These are phyloP conservation scores for Iguana delicatissima DNA, from an alignment of 2,797 vertebrate species.

Conservation along the genomic window DNA sequence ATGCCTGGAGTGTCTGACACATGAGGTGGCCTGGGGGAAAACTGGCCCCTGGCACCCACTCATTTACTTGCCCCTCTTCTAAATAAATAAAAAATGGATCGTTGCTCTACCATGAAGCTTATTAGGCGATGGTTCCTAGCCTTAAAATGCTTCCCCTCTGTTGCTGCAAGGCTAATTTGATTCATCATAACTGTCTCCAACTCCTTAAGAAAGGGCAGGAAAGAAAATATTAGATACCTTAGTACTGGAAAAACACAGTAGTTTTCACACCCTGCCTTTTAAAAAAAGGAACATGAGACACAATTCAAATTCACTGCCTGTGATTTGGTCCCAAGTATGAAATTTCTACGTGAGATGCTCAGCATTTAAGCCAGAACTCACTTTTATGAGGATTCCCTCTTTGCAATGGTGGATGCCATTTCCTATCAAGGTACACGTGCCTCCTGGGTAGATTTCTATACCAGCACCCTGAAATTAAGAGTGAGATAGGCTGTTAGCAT, in stretches of 20 bases:
- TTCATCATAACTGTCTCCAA: neutral
- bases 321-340: neutral
- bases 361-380: slow-evolving; percentile 67
- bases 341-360: neutral
- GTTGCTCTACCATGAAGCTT: neutral
- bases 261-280: neutral
- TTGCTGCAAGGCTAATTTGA: neutral
- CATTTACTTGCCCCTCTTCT: too few species aligned
- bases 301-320: neutral
- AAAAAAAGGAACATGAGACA: neutral
- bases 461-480: slow-evolving; percentile 87
- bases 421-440: slow-evolving; percentile 85
- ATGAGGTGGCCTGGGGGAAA: too few species aligned
- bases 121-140: neutral
- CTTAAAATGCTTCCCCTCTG: neutral
- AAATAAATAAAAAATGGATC: neutral
- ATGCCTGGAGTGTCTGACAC: too few species aligned
- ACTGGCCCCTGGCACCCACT: too few species aligned
- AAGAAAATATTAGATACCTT: neutral
- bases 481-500: neutral
- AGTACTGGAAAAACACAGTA: neutral
- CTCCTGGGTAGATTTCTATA: slow-evolving; percentile 94
- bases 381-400: slow-evolving; percentile 96
- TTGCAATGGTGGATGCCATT: slow-evolving; percentile 95
- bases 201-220: neutral